Evolutionary conservation across 2,113 vertebrate genomes (phyloP), one percentile per base, ranked within the genome.

Genomic region (Chloebia gouldiae): DNA sequence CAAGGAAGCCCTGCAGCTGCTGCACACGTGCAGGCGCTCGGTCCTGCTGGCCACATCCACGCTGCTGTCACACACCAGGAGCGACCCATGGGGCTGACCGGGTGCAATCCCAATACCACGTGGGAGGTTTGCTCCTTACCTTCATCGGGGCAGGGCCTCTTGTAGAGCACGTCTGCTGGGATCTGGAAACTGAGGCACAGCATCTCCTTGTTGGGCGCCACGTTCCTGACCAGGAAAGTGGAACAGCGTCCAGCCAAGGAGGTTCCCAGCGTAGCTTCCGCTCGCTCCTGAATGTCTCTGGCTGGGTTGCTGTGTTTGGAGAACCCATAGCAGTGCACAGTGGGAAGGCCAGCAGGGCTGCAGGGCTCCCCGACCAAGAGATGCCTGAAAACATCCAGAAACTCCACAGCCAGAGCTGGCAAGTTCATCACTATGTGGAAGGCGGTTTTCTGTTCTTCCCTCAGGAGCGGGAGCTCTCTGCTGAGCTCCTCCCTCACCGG

Each of bases 171-270:
- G 1, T 98, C 96, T 6, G 94, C 97, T 28, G 99, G 99, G 42
- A 99, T 10, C 69, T 92, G 97, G 96, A 99, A 99, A 71, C 97
- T 99, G 79, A 99, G 97, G 89, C 99, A 99, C 97, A 99, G 97
- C 99, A 99, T 99, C 88, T 99, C 99, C 97, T 99, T 99, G 97
- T 98, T 99, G 2, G 99, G 99, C 0, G 99, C 98, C 50, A 99
- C 99, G 1, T 99, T 99, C 70, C 99, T 98, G 65, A 99, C 99
- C 75, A 97, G 97, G 94, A 99, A 98, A 11, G 98, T 96, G 3
- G 98, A 98, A 86, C 98, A 99, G 25, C 78, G 92, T 9, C 97
- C 95, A 21, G 98, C 97, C 86, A 99, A 76, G 22, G 98, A 97
- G 72, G 97, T 88, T 12, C 98, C 98, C 39, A 99, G 92, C 6